Percentiles rank a stretch among this genome's conserved stretches.
Conservation (phyloP, 2,888 invertebrate species). For the Trisateles emortualis region DNA sequence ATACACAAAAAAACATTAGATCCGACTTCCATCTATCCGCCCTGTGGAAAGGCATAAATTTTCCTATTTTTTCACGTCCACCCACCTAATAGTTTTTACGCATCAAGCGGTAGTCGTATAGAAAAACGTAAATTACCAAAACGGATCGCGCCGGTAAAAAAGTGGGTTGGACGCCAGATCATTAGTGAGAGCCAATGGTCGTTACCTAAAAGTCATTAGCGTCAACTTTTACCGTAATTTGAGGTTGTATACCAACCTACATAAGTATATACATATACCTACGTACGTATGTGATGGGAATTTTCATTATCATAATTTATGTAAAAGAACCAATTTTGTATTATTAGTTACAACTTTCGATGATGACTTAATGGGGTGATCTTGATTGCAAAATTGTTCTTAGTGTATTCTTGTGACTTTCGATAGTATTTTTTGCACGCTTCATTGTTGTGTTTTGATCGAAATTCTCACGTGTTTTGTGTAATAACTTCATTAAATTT, state of each 20-base stretch:
- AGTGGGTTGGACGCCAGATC: slow-evolving; percentile 79
- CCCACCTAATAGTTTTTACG: slow-evolving; percentile 60
- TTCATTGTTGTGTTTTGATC: slow-evolving; percentile 26
- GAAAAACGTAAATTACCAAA: slow-evolving; percentile 78
- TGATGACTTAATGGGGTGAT: slow-evolving; percentile 61
- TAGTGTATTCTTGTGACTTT: slow-evolving; percentile 38
- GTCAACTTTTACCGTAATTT: slow-evolving; percentile 84
- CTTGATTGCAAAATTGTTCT: slow-evolving; percentile 60
- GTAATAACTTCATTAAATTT: slow-evolving; percentile 38
- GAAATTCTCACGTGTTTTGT: slow-evolving; percentile 26
- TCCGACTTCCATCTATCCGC: slow-evolving; percentile 22
- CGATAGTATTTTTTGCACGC: slow-evolving; percentile 39
- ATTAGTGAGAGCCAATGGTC: slow-evolving; percentile 85
- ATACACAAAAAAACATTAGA: slow-evolving; percentile 14
- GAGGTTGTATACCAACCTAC: slow-evolving; percentile 62
- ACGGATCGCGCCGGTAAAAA: slow-evolving; percentile 79
- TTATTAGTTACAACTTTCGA: slow-evolving; percentile 70
- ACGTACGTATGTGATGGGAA: slow-evolving; percentile 50
- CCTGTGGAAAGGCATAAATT: slow-evolving; percentile 43
- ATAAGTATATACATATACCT: slow-evolving; percentile 41
- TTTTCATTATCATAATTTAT: slow-evolving; percentile 77
- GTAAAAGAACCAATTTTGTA: slow-evolving; percentile 77
- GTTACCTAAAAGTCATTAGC: slow-evolving; percentile 86
- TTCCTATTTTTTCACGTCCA: slow-evolving; percentile 47
- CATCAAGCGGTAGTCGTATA: slow-evolving; percentile 67